Base-by-base conservation (phyloP, 2,113 vertebrate genomes). In the Zapus hudsonius region DNA sequence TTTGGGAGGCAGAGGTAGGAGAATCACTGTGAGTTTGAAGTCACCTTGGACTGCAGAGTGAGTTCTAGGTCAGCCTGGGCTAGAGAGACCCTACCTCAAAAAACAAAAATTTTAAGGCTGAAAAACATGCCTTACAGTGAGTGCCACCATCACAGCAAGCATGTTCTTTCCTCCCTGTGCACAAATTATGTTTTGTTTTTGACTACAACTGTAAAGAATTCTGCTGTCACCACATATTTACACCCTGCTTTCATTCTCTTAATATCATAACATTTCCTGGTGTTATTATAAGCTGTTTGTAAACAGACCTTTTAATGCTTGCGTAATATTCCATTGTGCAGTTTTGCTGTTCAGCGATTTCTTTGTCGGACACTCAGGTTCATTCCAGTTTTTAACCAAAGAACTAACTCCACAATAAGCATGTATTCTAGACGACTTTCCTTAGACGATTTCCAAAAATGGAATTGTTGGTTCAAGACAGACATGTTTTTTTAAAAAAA, bases 201-300 rank as follows among this genome's bases (percentile, higher is more conserved):
- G 70, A 91, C 15, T 3, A 31, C 42, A 47, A 69, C 57, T 81
- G 7, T n/a, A 57, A 52, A 13, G 52, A 52, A 61, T 25, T 61
- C 61, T 52, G 72, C 76, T 83, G 76, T 80, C 81, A 80, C n/a
- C 10, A 20, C 55, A 42, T 75, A 47, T 16, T 79, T 44, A 66
- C 55, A 70, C 36, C 72, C 91, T 89, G 79, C 84, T 63, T 92
- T 91, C 57, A n/a, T 85, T 90, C 76, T 87, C 76, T 61, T 80
- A 52, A 31, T 72, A 63, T 63, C 69, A 17, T 47, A 76, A 47
- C 66, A 42, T 61, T 95, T 89, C 93, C 94, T 89, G 57, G 36
- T 81, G 57, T 47, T 61, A 70, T 33, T 33, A 33, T n/a, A 61
- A 66, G 22, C 83, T 74, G 76, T 91, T 91, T 76, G 90, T 84